Conservation (phyloP, 2,888 invertebrate species). For the Pilophorus perplexus region DNA sequence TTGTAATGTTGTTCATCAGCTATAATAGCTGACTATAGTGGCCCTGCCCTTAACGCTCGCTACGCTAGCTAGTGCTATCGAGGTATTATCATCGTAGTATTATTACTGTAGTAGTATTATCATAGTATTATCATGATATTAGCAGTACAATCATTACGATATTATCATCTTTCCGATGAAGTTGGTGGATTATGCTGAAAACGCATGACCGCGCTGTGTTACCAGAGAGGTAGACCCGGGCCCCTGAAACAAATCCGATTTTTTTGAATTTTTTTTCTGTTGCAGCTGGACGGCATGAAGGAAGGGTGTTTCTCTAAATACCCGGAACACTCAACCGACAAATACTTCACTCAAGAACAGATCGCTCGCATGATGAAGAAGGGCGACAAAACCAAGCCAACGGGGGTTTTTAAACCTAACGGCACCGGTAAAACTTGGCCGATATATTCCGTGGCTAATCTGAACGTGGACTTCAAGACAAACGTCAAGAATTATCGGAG, state of each 20-base stretch:
- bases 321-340: constrained; percentile 50
- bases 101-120: no score
- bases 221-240: no score
- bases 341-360: constrained; percentile 38
- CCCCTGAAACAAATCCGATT: no score
- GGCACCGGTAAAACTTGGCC: constrained; percentile 44
- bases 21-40: neutral
- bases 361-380: constrained; percentile 4
- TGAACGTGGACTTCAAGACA: constrained; percentile 43
- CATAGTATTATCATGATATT: no score
- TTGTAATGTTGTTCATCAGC: neutral
- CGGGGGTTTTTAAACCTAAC: constrained; percentile 42
- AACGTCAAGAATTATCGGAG: constrained; percentile 44
- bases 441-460: constrained; percentile 43
- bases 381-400: constrained; percentile 18
- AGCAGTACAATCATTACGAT: no score
- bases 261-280: no score
- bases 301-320: constrained; percentile 54
- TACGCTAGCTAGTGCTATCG: no score
- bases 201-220: no score
- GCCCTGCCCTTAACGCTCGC: no score
- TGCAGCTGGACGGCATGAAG: constrained; percentile 52
- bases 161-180: no score
- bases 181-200: no score
- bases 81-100: no score